Conservation (phyloP, 2,797 vertebrate genomes). For the Phyllotis vaccarum region DNA sequence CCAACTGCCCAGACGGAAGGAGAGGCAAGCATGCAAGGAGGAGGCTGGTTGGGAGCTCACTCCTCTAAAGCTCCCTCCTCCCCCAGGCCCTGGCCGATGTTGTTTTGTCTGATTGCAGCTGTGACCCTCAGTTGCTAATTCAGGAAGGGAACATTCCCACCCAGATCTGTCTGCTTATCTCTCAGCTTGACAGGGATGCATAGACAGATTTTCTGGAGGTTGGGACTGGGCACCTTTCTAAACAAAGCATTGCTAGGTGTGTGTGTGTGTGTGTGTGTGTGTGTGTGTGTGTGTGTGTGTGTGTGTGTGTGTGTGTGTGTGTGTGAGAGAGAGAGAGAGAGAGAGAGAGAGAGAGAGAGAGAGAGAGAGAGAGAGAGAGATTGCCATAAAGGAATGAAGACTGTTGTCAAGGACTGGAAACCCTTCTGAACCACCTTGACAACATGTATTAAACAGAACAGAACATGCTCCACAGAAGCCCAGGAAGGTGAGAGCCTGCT, state of each 20-base stretch:
- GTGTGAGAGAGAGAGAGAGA: background rate
- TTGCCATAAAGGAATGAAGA: background rate
- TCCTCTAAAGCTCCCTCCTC: background rate
- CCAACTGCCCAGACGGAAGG: conserved; percentile 36
- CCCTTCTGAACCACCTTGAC: background rate
- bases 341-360: background rate
- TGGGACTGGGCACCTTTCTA: background rate
- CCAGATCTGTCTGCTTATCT: background rate
- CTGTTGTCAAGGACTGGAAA: background rate
- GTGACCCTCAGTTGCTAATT: background rate
- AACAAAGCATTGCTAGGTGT: background rate
- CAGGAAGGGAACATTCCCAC: background rate
- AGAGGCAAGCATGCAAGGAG: background rate
- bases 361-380: background rate
- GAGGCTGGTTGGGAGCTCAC: background rate
- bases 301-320: no score
- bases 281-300: no score
- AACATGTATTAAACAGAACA: background rate
- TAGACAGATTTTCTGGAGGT: no score
- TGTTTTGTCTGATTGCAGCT: background rate
- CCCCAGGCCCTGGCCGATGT: background rate
- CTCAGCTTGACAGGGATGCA: background rate
- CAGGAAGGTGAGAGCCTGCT: no score
- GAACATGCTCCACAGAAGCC: background rate
- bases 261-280: background rate